Evolutionary conservation across 2,888 invertebrate genomes (phyloP).

Genomic region (Cheilosia pagana): DNA sequence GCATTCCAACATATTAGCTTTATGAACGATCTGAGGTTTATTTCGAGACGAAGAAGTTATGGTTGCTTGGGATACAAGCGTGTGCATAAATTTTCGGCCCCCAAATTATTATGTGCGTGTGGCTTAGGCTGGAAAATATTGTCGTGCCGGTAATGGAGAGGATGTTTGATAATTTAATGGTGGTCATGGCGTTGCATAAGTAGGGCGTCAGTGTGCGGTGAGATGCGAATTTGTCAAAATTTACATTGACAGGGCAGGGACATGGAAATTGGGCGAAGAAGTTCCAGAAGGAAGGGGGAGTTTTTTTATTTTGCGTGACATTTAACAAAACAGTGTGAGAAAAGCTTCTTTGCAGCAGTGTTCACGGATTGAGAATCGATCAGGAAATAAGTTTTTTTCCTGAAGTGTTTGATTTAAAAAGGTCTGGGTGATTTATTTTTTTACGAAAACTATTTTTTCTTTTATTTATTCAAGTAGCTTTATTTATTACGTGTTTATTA

Average conservation of each 20-base stretch:
- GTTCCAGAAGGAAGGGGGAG: neutral
- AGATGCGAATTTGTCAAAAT: too few species aligned
- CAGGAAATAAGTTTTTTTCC: too few species aligned
- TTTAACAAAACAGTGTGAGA: neutral
- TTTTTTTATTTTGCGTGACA: neutral
- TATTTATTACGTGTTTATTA: too few species aligned
- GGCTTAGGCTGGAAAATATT: slow-evolving; percentile 9
- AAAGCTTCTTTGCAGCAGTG: too few species aligned
- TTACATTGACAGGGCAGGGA: too few species aligned
- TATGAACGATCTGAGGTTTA: slow-evolving; percentile 29
- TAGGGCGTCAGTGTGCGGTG: too few species aligned
- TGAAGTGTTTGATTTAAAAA: too few species aligned
- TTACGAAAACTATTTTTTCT: too few species aligned
- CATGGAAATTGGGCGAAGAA: neutral
- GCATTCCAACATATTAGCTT: slow-evolving; percentile 7
- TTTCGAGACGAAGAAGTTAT: slow-evolving; percentile 30
- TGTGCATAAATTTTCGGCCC: slow-evolving; percentile 18
- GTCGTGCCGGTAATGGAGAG: neutral
- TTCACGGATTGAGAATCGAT: too few species aligned
- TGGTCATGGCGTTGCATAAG: neutral
- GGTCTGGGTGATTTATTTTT: too few species aligned
- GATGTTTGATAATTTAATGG: slow-evolving; percentile 5
- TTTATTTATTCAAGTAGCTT: too few species aligned
- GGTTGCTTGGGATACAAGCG: slow-evolving; percentile 13
- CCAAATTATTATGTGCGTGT: slow-evolving; percentile 4